These are phyloP conservation scores for Trachemys scripta DNA, from an alignment of 2,113 vertebrate genomes.

Conservation along the genomic window DNA sequence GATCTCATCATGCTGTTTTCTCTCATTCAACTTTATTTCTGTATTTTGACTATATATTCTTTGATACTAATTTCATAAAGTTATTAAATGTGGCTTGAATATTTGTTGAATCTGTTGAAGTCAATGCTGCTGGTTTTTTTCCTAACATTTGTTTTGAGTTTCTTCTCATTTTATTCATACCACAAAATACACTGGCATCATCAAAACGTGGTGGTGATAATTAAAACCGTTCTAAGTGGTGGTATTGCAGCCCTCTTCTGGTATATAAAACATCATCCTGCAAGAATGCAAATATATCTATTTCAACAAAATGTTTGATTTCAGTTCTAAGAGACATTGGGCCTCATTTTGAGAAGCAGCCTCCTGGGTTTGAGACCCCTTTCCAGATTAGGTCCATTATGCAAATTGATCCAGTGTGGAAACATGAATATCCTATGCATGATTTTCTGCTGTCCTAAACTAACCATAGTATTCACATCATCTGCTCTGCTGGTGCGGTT, in stretches of 20 bases:
- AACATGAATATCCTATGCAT: slow-evolving; percentile 26
- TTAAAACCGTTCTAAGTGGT: slow-evolving; percentile 48
- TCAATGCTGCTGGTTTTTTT: slow-evolving; percentile 56
- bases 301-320: slow-evolving; percentile 59
- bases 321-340: slow-evolving; percentile 64
- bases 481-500: background rate
- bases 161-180: slow-evolving; percentile 23
- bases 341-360: slow-evolving; percentile 60
- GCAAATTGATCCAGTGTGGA: slow-evolving; percentile 8
- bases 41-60: slow-evolving; percentile 76
- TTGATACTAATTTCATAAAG: slow-evolving; percentile 77
- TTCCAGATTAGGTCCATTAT: background rate
- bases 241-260: slow-evolving; percentile 37
- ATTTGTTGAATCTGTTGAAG: slow-evolving; percentile 64
- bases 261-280: slow-evolving; percentile 24
- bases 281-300: background rate
- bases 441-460: slow-evolving; percentile 44
- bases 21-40: slow-evolving; percentile 66
- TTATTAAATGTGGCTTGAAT: slow-evolving; percentile 78
- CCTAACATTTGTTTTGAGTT: background rate
- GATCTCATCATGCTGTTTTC: slow-evolving; percentile 65
- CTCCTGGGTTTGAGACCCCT: slow-evolving; percentile 38
- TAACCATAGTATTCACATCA: background rate
- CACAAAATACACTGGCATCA: slow-evolving; percentile 24
- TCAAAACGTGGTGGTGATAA: slow-evolving; percentile 37